phyloP scores from a whole-genome alignment of 2,797 vertebrate species.

The Sarcophilus harrisii region DNA sequence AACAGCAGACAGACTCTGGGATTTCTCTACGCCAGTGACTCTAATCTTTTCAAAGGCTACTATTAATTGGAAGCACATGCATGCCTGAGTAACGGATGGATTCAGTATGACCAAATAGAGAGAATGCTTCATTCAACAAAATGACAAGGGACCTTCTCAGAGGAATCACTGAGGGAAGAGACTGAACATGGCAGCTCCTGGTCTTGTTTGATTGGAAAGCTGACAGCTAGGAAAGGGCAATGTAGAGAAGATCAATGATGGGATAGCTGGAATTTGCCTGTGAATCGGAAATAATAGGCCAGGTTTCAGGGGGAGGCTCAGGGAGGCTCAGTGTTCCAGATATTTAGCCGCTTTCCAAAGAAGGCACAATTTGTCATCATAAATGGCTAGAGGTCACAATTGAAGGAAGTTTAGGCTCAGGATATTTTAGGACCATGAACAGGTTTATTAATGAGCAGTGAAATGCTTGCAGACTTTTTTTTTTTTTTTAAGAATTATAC shows the following conservation, averaged over 20 bases:
- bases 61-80: constrained; percentile 56
- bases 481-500: not conserved
- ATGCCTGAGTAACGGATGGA: constrained; percentile 56
- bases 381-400: constrained; percentile 27
- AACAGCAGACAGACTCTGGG: constrained; percentile 56
- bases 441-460: constrained; percentile 17
- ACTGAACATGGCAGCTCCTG: constrained; percentile 63
- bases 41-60: constrained; percentile 60
- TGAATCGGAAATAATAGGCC: constrained; percentile 42
- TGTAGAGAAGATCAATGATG: constrained; percentile 58
- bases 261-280: constrained; percentile 49
- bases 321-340: not conserved
- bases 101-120: constrained; percentile 42
- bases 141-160: constrained; percentile 53
- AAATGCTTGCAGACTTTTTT: constrained; percentile 22
- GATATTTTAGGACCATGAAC: not conserved
- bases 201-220: constrained; percentile 55
- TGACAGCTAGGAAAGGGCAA: constrained; percentile 62
- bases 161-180: constrained; percentile 67
- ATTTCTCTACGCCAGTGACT: constrained; percentile 45
- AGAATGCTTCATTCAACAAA: constrained; percentile 61
- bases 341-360: constrained; percentile 35
- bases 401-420: constrained; percentile 53
- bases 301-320: constrained; percentile 46
- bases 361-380: constrained; percentile 14